Evolutionary conservation across 2,888 invertebrate species (phyloP).

Genomic region (Thecocarcelia acutangulata): DNA sequence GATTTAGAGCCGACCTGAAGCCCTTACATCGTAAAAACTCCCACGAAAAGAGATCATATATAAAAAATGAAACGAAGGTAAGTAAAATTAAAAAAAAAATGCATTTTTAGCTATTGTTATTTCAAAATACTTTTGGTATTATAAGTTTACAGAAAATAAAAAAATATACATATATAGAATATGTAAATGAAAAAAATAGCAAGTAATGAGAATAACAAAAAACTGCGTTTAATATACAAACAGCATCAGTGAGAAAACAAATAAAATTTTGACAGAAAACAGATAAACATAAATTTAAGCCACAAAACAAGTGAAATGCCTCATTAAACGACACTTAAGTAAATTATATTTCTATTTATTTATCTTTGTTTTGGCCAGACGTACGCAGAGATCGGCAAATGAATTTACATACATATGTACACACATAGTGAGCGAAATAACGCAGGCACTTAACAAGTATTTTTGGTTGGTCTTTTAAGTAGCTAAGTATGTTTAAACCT

Average conservation of each 20-base stretch:
- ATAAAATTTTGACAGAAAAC: constrained; percentile 61
- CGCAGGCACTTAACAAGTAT: constrained; percentile 56
- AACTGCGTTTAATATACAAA: neutral
- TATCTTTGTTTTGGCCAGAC: constrained; percentile 23
- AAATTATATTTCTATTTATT: constrained; percentile 62
- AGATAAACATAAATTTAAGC: constrained; percentile 45
- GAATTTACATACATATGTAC: neutral
- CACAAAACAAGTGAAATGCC: constrained; percentile 40
- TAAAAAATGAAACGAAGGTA: constrained; percentile 77
- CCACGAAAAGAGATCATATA: constrained; percentile 76
- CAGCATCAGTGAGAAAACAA: constrained; percentile 15
- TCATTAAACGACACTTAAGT: constrained; percentile 70
- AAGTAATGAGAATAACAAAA: constrained; percentile 46
- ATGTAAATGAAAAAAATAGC: constrained; percentile 4
- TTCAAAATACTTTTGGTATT: neutral
- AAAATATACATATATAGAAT: no score
- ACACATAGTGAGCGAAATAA: constrained; percentile 47
- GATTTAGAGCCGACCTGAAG: constrained; percentile 92
- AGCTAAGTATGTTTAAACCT: constrained; percentile 61
- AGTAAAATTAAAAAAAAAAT: constrained; percentile 33
- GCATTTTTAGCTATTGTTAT: constrained; percentile 14
- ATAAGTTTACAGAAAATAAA: constrained; percentile 16
- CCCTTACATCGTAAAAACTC: constrained; percentile 81
- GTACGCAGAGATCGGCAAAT: constrained; percentile 9
- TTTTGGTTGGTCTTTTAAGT: constrained; percentile 52